Base-by-base conservation (phyloP, 2,797 vertebrate genomes). In the Monodelphis domestica region DNA sequence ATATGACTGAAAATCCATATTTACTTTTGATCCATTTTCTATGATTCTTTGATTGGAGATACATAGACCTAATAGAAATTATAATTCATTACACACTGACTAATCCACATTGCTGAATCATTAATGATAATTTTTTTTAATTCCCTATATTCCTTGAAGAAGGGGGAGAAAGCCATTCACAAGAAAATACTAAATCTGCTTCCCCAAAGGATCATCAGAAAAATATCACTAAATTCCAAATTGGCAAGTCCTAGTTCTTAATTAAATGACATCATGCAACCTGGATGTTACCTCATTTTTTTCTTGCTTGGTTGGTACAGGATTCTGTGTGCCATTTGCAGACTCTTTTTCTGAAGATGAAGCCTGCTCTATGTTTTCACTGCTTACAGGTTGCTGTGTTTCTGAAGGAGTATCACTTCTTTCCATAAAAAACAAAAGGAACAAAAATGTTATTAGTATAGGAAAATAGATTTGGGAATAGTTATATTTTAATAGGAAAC, bases 341-440 rank as follows among this genome's bases (percentile, higher is more conserved):
- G 98, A 96, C 29, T 99, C 99, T 9, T 99, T 99, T 94, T 99
- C 99, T 6, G 99, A 98, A 92, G 94, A 98, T 24, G 99, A 98
- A 98, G 96, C 98, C 96, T 98, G 98, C 95, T 98, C 98, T 88
- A 96, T 89, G 91, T 96, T 97, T 97, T 98, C 98, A 90, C 97
- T 98, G 94, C 94, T 98, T 3, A 97, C 97, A 52, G 99, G 99
- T 91, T 97, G 98, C 98, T 99, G 99, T 90, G 98, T 98, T 97
- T 99, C 99, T 97, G 99, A 98, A 0, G 99, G 99, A 17, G 99
- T 99, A 94, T 99, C 99, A 51, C 99, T 99, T 98, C 99, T 99
- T 92, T n/a, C 94, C 96, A 89, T 89, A 97, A 97, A 90, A 94
- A 95, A 53, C 55, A 96, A 97, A 95, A 95, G 70, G 54, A 96